Evolutionary conservation across 92 coral and sea anemone species (phyloP).

Genomic region (Porites cylindrica): DNA sequence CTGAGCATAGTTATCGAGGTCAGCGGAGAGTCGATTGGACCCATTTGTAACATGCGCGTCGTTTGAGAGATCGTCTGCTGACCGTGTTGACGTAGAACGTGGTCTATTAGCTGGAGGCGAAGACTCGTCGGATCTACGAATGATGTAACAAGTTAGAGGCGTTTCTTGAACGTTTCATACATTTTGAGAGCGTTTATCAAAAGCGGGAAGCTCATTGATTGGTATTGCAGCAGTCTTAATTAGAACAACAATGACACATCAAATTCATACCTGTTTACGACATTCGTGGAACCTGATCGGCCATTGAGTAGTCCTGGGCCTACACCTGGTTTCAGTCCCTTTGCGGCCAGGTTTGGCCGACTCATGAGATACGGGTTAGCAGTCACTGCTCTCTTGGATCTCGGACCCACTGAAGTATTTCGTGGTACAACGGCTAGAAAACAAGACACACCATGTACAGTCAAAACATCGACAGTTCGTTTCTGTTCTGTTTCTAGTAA

Average conservation of each 20-base stretch:
- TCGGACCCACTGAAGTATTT: conserved; percentile 76
- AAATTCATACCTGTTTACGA: conserved; percentile 74
- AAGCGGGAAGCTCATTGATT: no score
- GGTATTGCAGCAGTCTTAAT: no score
- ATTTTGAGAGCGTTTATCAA: no score
- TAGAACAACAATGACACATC: no score
- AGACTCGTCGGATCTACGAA: conserved; percentile 72
- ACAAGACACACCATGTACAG: neutral
- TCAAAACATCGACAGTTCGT: no score
- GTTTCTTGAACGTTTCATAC: no score
- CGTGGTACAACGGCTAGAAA: conserved; percentile 52
- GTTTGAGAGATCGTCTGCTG: conserved; percentile 82
- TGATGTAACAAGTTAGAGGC: neutral
- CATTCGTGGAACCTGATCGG: conserved; percentile 69
- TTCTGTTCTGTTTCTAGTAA: no score
- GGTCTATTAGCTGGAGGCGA: conserved; percentile 73
- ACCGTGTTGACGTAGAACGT: conserved; percentile 80
- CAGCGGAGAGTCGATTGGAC: conserved; percentile 76
- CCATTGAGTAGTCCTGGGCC: conserved; percentile 78
- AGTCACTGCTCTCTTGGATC: conserved; percentile 86
- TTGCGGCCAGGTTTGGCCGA: conserved; percentile 78
- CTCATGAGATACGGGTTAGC: conserved; percentile 86
- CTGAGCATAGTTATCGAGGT: conserved; percentile 85
- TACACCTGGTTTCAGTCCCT: conserved; percentile 61
- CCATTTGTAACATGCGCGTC: conserved; percentile 74